phyloP scores from a whole-genome alignment of 2,888 invertebrate species.

The Tuberolachnus salignus region DNA sequence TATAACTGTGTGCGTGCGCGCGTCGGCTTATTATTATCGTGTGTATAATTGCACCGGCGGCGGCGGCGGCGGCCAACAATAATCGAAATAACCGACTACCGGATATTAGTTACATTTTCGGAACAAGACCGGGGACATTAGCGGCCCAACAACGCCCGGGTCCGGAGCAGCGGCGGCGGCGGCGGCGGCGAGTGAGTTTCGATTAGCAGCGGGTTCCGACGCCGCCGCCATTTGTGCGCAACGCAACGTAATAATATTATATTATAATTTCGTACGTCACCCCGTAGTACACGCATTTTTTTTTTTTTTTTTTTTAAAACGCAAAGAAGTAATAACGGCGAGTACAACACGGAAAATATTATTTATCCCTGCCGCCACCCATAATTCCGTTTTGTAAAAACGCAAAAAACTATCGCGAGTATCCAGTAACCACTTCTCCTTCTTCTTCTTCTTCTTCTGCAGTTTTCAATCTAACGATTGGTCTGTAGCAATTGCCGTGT shows the following conservation, averaged over 20 bases:
- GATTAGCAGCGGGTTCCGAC: not conserved
- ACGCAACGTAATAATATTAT: not conserved
- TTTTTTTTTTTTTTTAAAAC: no score
- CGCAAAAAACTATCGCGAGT: no score
- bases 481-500: no score
- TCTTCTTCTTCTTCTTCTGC: no score
- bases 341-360: no score
- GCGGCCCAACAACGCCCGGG: not conserved
- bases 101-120: constrained; percentile 44
- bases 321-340: no score
- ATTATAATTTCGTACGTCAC: no score
- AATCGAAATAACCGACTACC: constrained; percentile 43
- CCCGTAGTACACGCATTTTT: no score
- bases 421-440: no score
- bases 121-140: constrained; percentile 6
- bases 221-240: not conserved
- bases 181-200: not conserved
- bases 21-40: constrained; percentile 4
- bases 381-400: no score
- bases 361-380: no score
- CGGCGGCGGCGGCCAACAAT: not conserved
- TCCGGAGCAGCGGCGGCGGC: not conserved
- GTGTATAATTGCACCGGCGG: constrained; percentile 11
- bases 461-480: no score
- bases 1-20: not conserved